Evolutionary conservation across 2,888 invertebrate species (phyloP).

Genomic region (Globia sparganii): DNA sequence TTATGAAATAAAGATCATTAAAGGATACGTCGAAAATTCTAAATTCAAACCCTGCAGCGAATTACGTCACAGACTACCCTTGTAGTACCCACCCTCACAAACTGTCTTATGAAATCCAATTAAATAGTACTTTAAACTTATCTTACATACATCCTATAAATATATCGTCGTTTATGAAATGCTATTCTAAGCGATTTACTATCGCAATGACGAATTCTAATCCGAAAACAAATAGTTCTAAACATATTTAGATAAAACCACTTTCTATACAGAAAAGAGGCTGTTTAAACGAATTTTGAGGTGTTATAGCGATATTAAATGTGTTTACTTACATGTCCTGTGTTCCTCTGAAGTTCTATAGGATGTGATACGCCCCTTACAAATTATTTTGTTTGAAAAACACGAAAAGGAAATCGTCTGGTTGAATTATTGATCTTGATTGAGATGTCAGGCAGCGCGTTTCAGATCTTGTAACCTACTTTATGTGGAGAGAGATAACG

Average conservation of each 20-base stretch:
- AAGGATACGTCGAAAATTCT: not conserved
- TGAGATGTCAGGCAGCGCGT: conserved; percentile 39
- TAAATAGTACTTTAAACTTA: not conserved
- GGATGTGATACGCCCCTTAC: conserved; percentile 55
- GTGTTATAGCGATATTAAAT: not conserved
- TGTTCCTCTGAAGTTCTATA: conserved; percentile 21
- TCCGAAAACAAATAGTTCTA: conserved; percentile 50
- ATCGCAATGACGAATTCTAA: conserved; percentile 32
- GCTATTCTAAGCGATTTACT: not conserved
- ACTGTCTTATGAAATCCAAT: not conserved
- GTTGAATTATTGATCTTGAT: conserved; percentile 58
- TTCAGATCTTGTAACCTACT: conserved; percentile 12
- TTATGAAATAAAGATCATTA: not conserved
- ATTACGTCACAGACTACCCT: conserved; percentile 46
- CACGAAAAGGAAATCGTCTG: conserved; percentile 28
- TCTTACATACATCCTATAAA: not conserved
- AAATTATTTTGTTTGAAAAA: conserved; percentile 55
- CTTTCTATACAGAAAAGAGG: conserved; percentile 45
- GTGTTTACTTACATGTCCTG: conserved; percentile 53
- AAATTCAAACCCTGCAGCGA: not conserved
- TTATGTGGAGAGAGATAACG: not conserved
- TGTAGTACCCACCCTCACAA: conserved; percentile 9
- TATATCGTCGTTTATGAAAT: not conserved
- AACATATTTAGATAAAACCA: conserved; percentile 21
- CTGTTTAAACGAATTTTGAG: not conserved